Conservation (phyloP, 2,888 invertebrate species). For the Ceratothoa steindachneri region DNA sequence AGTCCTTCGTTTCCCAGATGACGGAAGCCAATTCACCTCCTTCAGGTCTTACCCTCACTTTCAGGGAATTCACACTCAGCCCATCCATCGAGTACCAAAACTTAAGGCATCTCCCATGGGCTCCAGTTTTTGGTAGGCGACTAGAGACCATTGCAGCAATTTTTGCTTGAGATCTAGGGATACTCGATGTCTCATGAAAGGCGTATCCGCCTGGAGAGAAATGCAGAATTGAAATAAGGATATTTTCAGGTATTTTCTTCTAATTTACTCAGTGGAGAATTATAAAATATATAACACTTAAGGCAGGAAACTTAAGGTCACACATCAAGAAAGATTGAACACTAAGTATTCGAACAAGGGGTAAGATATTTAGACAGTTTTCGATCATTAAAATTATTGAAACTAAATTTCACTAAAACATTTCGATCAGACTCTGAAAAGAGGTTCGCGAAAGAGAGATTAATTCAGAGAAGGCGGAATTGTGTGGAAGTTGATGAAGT, state of each 20-base stretch:
- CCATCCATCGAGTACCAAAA: constrained; percentile 57
- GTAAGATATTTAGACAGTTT: too few species aligned
- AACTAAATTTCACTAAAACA: too few species aligned
- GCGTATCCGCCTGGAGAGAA: constrained; percentile 56
- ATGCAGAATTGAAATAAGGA: background rate
- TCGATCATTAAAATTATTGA: too few species aligned
- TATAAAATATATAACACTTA: too few species aligned
- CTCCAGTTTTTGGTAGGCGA: constrained; percentile 29
- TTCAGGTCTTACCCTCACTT: constrained; percentile 56
- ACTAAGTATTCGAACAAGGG: too few species aligned
- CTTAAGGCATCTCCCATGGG: constrained; percentile 39
- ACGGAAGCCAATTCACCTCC: constrained; percentile 53
- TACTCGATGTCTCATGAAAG: constrained; percentile 59
- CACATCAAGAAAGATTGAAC: too few species aligned
- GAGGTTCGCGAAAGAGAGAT: too few species aligned
- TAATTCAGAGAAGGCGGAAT: too few species aligned
- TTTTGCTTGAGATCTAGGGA: constrained; percentile 49
- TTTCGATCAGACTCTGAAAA: too few species aligned
- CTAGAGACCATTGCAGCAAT: constrained; percentile 40
- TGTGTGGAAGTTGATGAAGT: too few species aligned
- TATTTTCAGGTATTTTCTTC: background rate
- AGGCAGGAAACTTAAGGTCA: too few species aligned
- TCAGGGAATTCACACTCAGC: constrained; percentile 58
- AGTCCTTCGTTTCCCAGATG: constrained; percentile 59
- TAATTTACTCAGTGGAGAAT: too few species aligned